phyloP scores from a whole-genome alignment of 2,113 vertebrate species.

The Laticauda colubrina region DNA sequence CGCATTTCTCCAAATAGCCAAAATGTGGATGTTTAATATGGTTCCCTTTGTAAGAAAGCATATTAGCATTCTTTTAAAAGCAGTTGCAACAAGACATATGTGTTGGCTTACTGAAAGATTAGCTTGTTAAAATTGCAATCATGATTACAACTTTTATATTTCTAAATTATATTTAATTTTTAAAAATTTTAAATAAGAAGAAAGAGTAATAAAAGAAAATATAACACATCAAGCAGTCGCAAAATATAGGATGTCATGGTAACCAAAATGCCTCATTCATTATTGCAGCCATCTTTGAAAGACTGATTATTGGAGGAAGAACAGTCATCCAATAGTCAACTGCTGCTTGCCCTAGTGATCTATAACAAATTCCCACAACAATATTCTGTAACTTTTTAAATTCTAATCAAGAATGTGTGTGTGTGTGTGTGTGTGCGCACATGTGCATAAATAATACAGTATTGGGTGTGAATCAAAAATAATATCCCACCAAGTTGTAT shows the following conservation, averaged over 20 bases:
- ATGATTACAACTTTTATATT: background rate
- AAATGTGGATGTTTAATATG: background rate
- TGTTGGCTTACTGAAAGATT: background rate
- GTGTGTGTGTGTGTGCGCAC: too few relatives aligned
- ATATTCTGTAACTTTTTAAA: background rate
- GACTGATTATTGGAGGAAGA: background rate
- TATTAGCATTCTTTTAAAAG: background rate
- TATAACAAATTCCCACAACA: background rate
- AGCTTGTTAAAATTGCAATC: background rate
- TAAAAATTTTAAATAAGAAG: background rate
- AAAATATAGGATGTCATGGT: background rate
- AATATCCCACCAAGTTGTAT: background rate
- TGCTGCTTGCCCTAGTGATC: background rate
- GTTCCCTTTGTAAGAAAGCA: background rate
- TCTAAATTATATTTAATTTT: background rate
- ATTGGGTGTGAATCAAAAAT: background rate
- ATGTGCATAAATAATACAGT: background rate
- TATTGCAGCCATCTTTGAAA: background rate
- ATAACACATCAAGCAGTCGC: background rate
- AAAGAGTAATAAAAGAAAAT: background rate
- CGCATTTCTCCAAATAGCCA: background rate
- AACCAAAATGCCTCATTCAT: background rate
- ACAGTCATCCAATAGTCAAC: background rate
- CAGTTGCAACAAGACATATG: background rate
- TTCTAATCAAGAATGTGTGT: background rate